These are phyloP conservation scores for Drosophila ogumai DNA, from an alignment of 1,140 invertebrate genomes.

Conservation along the genomic window DNA sequence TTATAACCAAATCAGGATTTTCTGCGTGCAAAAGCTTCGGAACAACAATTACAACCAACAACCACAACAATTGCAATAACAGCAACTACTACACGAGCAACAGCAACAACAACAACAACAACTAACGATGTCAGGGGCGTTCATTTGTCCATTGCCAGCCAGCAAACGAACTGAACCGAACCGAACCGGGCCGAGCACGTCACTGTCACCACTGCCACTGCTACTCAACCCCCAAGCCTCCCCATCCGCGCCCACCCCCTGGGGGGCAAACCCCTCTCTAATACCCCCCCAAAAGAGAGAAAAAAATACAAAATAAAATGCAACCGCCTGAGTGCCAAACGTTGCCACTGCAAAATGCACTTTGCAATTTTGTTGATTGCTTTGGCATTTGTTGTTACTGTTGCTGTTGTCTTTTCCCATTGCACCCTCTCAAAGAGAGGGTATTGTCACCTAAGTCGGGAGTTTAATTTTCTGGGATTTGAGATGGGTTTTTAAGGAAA, in stretches of 20 bases:
- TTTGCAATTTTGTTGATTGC: constrained; percentile 82
- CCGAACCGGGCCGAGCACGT: constrained; percentile 78
- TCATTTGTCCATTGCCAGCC: constrained; percentile 81
- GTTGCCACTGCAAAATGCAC: constrained; percentile 80
- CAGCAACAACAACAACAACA: constrained; percentile 46
- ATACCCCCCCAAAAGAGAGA: constrained; percentile 10
- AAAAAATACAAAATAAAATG: neutral
- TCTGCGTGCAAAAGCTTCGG: constrained; percentile 72
- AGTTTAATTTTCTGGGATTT: neutral
- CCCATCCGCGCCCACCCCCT: neutral
- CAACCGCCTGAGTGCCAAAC: constrained; percentile 62
- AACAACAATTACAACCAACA: constrained; percentile 67
- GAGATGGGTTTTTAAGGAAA: neutral
- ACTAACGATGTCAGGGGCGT: constrained; percentile 81
- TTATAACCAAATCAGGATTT: constrained; percentile 81
- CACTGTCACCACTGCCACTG: constrained; percentile 67
- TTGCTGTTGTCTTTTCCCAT: constrained; percentile 21
- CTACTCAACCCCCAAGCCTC: constrained; percentile 30
- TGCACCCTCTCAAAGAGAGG: constrained; percentile 2
- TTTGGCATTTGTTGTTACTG: constrained; percentile 78
- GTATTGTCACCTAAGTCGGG: neutral
- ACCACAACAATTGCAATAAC: constrained; percentile 30
- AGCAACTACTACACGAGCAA: constrained; percentile 18
- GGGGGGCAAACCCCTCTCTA: constrained; percentile 4
- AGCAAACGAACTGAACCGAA: constrained; percentile 61